Evolutionary conservation across 2,888 invertebrate genomes (phyloP), one percentile per base, ranked within the genome.

Genomic region (Caenorhabditis plicata): DNA sequence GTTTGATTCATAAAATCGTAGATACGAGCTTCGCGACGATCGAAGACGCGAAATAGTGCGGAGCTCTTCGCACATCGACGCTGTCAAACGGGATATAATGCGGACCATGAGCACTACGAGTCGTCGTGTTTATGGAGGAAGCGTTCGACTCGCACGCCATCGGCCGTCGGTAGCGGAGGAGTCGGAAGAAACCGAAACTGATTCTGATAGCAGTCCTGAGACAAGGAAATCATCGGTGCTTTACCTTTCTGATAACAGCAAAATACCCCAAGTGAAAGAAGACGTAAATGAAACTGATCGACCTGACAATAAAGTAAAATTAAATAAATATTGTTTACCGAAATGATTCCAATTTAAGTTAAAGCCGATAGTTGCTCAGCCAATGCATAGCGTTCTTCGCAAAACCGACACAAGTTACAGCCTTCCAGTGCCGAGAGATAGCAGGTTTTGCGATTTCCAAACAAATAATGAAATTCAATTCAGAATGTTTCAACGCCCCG

Each of bases 11-110:
- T 27, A 27, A 13, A 27, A 27, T 13, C 68, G 31, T 70, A 83
- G 85, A 68, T 85, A 83, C 64, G 85, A 85, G 61, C 78, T 85
- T 19, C 80, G 85, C 11, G 85, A 85, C 58, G 85, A 85, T 67
- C 74, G 85, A 11, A 82, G 84, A 50, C 75, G 82, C 26, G 85
- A 85, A 67, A 80, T 82, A 4, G 80, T 80, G 2, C 75, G 83
- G n/a, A 81, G 83, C 11, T 81, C 83, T 4, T 80, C 80, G n/a
- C 83, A 84, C 52, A 81, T 85, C 61, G 84, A 85, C 66, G 81
- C 81, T 36, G 81, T 85, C 31, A 82, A 84, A 46, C 68, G 81
- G 31, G 85, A 85, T 63, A 82, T 85, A 15, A 77, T 84, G 54
- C 73, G 81, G 19, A 81, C 82, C 3, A 71, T 84, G 62, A 71